A percentile compares a stretch with the other conserved stretches of the same genome.
Evolutionary conservation across 1,140 invertebrate genomes (phyloP).

Genomic region (Pogonognathellus flavescens): DNA sequence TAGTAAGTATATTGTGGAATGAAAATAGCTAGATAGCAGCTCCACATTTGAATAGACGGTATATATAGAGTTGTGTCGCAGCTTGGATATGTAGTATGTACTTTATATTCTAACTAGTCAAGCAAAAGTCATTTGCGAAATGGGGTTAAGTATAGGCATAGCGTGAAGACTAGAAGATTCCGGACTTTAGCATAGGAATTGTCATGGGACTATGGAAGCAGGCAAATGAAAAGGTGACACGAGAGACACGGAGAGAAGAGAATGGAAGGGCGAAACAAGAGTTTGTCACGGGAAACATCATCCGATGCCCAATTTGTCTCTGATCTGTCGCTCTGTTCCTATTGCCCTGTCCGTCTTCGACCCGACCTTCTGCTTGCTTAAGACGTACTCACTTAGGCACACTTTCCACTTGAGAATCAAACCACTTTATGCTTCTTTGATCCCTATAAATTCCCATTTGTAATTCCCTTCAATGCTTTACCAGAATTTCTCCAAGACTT

Average conservation of each 20-base stretch:
- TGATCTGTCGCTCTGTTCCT: slow-evolving; percentile 64
- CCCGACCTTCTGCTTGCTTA: slow-evolving; percentile 50
- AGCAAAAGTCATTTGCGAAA: slow-evolving; percentile 63
- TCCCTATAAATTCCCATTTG: slow-evolving; percentile 50
- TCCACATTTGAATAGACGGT: background rate
- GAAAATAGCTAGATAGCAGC: too few relatives aligned
- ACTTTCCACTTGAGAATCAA: slow-evolving; percentile 53
- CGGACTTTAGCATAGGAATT: slow-evolving; percentile 54
- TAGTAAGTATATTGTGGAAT: too few relatives aligned
- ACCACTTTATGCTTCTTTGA: slow-evolving; percentile 53
- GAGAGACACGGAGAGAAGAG: slow-evolving; percentile 58
- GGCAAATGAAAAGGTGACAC: slow-evolving; percentile 67
- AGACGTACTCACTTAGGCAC: slow-evolving; percentile 39
- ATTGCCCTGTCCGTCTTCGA: slow-evolving; percentile 60
- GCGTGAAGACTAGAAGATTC: slow-evolving; percentile 28
- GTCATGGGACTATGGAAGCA: slow-evolving; percentile 61
- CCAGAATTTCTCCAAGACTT: slow-evolving; percentile 33
- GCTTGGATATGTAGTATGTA: slow-evolving; percentile 2
- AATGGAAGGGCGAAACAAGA: slow-evolving; percentile 55
- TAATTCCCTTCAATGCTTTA: slow-evolving; percentile 50
- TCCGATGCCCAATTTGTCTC: slow-evolving; percentile 66
- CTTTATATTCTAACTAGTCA: slow-evolving; percentile 39
- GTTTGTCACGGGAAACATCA: slow-evolving; percentile 65
- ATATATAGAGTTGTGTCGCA: background rate
- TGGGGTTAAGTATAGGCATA: slow-evolving; percentile 59